Percentiles rank a stretch among this genome's conserved stretches.
Evolutionary conservation across 2,113 vertebrate species (phyloP).

Genomic region (Sinocyclocheilus anophthalmus): DNA sequence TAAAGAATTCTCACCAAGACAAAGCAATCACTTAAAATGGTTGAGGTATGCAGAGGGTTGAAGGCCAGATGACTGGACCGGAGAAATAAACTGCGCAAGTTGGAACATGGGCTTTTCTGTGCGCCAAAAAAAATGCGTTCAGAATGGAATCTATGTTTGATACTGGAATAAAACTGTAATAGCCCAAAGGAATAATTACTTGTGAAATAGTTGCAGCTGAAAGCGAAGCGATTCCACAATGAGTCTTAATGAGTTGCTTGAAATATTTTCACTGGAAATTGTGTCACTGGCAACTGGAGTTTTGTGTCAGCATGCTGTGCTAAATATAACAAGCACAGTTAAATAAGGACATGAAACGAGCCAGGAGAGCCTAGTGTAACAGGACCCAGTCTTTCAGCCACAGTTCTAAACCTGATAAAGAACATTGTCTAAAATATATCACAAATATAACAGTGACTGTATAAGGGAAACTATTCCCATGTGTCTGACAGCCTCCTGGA

Average conservation of each 20-base stretch:
- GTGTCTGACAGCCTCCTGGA: conserved; percentile 73
- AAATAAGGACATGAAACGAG: conserved; percentile 77
- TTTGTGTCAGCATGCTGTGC: conserved; percentile 69
- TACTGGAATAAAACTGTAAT: conserved; percentile 42
- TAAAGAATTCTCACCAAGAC: conserved; percentile 4
- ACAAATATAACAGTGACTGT: conserved; percentile 77
- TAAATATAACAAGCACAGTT: conserved; percentile 78
- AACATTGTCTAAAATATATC: conserved; percentile 72
- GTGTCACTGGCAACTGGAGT: conserved; percentile 75
- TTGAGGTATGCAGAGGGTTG: conserved; percentile 23
- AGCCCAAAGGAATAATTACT: conserved; percentile 50
- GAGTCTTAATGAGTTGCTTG: conserved; percentile 65
- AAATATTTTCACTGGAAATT: conserved; percentile 68
- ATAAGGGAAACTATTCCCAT: conserved; percentile 76
- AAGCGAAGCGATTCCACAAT: conserved; percentile 46
- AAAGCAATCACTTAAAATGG: conserved; percentile 7
- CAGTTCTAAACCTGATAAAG: conserved; percentile 66
- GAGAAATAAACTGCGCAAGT: background rate
- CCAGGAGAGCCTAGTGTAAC: conserved; percentile 78
- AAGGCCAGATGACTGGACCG: conserved; percentile 20
- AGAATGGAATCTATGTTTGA: background rate
- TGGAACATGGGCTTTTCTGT: conserved; percentile 2
- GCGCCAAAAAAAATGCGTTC: background rate
- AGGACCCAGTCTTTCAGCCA: conserved; percentile 65
- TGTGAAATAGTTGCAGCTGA: conserved; percentile 25